Percentiles rank a stretch among this genome's conserved stretches.
These are phyloP conservation scores for Tyrannus savana DNA, from an alignment of 2,113 vertebrate genomes.

Conservation along the genomic window DNA sequence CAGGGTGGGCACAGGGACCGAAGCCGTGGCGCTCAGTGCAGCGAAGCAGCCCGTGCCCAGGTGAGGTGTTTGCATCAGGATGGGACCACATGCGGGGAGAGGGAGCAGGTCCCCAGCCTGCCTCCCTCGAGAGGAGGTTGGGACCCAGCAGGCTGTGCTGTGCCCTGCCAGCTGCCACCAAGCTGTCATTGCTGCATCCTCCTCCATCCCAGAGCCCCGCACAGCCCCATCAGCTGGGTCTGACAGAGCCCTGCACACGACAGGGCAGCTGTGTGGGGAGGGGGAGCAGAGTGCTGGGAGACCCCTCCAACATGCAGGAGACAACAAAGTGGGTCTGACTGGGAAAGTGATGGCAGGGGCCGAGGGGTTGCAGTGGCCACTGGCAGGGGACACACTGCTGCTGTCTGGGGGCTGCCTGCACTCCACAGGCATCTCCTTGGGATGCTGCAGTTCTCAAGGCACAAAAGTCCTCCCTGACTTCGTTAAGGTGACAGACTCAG, in stretches of 20 bases:
- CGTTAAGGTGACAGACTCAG: conserved; percentile 28
- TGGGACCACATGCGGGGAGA: accelerated
- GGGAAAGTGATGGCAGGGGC: accelerated
- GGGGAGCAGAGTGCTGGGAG: neutral
- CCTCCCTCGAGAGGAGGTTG: too few relatives aligned
- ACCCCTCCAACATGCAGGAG: neutral
- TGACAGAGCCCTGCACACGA: accelerated
- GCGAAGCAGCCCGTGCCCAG: accelerated
- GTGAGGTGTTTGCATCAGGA: neutral
- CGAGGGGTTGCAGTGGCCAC: accelerated
- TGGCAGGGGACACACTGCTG: neutral
- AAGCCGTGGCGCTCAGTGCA: accelerated
- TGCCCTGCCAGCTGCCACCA: accelerated
- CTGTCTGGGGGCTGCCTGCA: accelerated
- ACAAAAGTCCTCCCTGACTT: neutral
- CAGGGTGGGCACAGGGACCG: neutral
- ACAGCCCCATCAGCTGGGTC: accelerated
- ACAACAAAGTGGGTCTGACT: accelerated
- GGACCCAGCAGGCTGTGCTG: accelerated
- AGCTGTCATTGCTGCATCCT: accelerated
- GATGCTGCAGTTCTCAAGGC: neutral
- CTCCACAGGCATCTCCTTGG: neutral
- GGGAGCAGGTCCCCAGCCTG: neutral
- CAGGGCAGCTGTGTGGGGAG: accelerated
- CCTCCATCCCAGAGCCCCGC: neutral